These are phyloP conservation scores for Watersipora subatra DNA, from an alignment of 1,140 invertebrate genomes.

Conservation along the genomic window DNA sequence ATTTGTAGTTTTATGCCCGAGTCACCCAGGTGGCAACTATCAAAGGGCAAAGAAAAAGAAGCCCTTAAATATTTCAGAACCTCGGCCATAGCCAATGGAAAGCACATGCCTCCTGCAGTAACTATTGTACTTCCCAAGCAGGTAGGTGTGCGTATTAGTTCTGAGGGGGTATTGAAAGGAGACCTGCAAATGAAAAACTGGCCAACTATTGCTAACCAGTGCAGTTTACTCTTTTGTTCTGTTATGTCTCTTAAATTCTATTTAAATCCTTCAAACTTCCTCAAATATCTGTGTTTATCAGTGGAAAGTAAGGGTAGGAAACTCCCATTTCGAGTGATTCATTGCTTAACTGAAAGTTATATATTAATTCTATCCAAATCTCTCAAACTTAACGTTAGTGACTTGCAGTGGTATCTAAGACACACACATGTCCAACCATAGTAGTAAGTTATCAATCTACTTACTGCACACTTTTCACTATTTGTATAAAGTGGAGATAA, in stretches of 20 bases:
- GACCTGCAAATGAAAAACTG: background rate
- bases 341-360: too few relatives aligned
- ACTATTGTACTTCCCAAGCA: too few relatives aligned
- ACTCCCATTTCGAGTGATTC: too few relatives aligned
- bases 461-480: too few relatives aligned
- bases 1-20: background rate
- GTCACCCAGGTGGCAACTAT: background rate
- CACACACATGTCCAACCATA: too few relatives aligned
- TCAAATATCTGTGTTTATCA: background rate
- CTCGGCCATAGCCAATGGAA: background rate
- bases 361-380: too few relatives aligned
- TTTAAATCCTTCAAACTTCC: background rate
- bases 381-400: too few relatives aligned
- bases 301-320: too few relatives aligned
- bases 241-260: background rate
- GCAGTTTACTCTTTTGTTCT: background rate
- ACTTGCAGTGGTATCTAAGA: too few relatives aligned
- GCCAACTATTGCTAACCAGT: background rate
- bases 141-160: too few relatives aligned
- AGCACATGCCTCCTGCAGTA: background rate
- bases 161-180: background rate
- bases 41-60: background rate
- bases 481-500: too few relatives aligned
- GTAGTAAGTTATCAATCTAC: too few relatives aligned
- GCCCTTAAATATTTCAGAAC: background rate